Evolutionary conservation across 2,888 invertebrate genomes (phyloP).

Genomic region (Oxyscelio sp.): DNA sequence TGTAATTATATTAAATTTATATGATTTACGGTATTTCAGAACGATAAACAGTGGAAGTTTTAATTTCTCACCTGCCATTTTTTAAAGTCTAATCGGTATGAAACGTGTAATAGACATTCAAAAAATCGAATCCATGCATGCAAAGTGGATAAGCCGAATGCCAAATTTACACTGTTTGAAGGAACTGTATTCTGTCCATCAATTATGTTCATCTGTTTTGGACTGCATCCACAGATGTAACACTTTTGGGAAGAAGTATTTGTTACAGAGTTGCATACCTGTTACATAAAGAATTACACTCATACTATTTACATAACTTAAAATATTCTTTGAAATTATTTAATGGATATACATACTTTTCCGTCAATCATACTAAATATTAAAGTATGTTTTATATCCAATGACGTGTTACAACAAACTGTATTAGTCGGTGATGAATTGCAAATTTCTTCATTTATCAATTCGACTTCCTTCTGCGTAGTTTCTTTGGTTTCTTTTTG

Average conservation of each 20-base stretch:
- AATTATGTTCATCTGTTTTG: slow-evolving; percentile 49
- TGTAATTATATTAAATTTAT: neutral
- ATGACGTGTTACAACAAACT: neutral
- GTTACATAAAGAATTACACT: neutral
- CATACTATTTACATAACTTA: no score
- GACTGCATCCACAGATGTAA: slow-evolving; percentile 53
- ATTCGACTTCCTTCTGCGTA: neutral
- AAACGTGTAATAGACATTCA: slow-evolving; percentile 30
- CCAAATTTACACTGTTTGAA: neutral
- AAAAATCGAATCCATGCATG: neutral
- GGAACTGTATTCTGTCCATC: neutral
- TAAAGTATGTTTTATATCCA: neutral
- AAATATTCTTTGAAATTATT: neutral
- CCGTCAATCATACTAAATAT: neutral
- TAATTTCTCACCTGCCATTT: neutral
- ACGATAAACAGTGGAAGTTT: no score
- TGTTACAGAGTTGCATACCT: slow-evolving; percentile 60
- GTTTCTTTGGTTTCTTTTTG: neutral
- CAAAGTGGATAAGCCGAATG: neutral
- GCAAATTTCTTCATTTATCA: slow-evolving; percentile 22
- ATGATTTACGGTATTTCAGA: no score
- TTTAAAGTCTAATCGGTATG: neutral
- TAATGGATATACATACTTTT: neutral
- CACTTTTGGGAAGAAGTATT: slow-evolving; percentile 54
- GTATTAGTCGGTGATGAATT: slow-evolving; percentile 10